Evolutionary conservation across 2,797 vertebrate genomes (phyloP), one percentile per base, ranked within the genome.

Genomic region (Pelobates cultripes): DNA sequence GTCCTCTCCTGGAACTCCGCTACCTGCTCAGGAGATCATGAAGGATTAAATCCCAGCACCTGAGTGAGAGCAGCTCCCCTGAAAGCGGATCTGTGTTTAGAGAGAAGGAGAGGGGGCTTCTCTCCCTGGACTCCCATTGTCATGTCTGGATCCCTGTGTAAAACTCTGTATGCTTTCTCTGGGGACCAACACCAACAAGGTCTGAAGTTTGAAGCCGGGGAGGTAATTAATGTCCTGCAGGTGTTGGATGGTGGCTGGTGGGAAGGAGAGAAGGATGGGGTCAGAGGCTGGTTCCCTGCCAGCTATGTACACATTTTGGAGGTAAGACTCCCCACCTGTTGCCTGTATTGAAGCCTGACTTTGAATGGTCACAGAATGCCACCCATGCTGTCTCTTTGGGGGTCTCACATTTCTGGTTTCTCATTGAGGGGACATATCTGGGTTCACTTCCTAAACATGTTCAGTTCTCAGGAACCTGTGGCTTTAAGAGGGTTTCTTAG

Each of bases 211-310:
- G 91, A 95, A 60, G 95, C 95, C 7, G 97, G 97, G 41, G 97
- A 98, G 77, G 87, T 96, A 17, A 92, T 99, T 81, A 93, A 91
- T 75, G 91, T 99, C 85, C 91, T 96, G 71, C 97, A 97, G 90
- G 92, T 94, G 87, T 89, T 95, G 73, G 94, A 96, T 78, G 97
- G 96, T 74, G 97, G 97, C 85, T 99, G 97, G 97, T 99, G 97
- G 97, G 97, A 99, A 91, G 97, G 97, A 44, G 96, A 98, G 94
- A 96, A 94, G 88, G 96, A 98, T 86, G 97, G 97, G 83, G 87
- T 87, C 63, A 89, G 94, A 0, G 97, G 97, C 40, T 99, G 97
- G 97, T 99, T 99, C 89, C 97, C 97, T 8, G 95, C 97, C 14
- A 98, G 96, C 85, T 99, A 99, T 42, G 97, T 99, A 66, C 96